Evolutionary conservation across 2,888 invertebrate species (phyloP).

Genomic region (Mongoloraphidia duomilia): DNA sequence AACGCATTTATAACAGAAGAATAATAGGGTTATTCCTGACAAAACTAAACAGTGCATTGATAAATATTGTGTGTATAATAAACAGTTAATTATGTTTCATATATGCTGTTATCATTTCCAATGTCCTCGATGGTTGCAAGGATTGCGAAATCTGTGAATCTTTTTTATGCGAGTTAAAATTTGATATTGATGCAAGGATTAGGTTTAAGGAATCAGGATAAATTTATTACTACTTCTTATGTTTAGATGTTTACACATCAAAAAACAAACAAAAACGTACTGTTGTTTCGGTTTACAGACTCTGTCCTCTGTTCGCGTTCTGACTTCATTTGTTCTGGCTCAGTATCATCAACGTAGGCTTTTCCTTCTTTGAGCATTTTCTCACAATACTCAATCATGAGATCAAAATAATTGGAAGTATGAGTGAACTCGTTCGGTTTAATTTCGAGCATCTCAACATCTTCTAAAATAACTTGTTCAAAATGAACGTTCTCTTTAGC

Average conservation of each 20-base stretch:
- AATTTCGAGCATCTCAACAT: conserved; percentile 79
- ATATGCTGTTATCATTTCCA: too few species aligned
- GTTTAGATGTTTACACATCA: too few species aligned
- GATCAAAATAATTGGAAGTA: conserved; percentile 93
- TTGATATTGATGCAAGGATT: too few species aligned
- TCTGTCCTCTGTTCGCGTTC: conserved; percentile 82
- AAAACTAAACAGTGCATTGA: too few species aligned
- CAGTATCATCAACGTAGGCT: conserved; percentile 95
- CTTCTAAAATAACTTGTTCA: conserved; percentile 92
- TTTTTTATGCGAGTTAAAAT: too few species aligned
- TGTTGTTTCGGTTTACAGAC: conserved; percentile 70
- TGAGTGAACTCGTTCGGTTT: conserved; percentile 87
- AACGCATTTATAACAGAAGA: too few species aligned
- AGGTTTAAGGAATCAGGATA: background rate
- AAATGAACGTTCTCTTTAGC: conserved; percentile 96
- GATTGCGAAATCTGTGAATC: too few species aligned
- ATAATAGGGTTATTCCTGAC: too few species aligned
- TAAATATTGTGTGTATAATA: too few species aligned
- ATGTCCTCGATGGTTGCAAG: too few species aligned
- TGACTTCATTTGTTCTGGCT: conserved; percentile 84
- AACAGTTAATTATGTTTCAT: too few species aligned
- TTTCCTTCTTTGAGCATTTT: conserved; percentile 74
- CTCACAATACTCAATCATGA: conserved; percentile 78
- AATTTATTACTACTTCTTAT: background rate
- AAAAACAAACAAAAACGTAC: conserved; percentile 35